Conservation (phyloP, 2,888 invertebrate species). For the Eumacrocentrus americanus region DNA sequence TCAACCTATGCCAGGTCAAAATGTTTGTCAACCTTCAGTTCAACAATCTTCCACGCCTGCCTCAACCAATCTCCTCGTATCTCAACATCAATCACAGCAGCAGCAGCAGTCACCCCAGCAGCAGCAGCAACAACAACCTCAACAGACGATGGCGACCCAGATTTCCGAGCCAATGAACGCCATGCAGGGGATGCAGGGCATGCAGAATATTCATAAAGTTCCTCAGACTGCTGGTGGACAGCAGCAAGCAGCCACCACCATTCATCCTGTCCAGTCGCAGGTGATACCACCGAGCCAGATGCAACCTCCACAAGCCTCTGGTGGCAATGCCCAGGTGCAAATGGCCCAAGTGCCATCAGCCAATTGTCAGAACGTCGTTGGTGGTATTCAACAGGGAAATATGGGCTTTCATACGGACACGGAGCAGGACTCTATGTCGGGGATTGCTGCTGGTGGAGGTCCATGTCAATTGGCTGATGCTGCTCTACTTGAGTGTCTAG, state of each 20-base stretch:
- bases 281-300: slow-evolving; percentile 60
- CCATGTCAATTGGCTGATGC: slow-evolving; percentile 50
- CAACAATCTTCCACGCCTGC: slow-evolving; percentile 45
- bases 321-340: slow-evolving; percentile 49
- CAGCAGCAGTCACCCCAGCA: slow-evolving; percentile 65
- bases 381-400: slow-evolving; percentile 23
- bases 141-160: slow-evolving; percentile 48
- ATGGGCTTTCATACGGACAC: slow-evolving; percentile 44
- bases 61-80: slow-evolving; percentile 51
- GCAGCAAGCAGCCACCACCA: slow-evolving; percentile 41
- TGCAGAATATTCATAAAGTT: slow-evolving; percentile 58
- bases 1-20: slow-evolving; percentile 49
- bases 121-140: slow-evolving; percentile 57
- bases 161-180: slow-evolving; percentile 53
- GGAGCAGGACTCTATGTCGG: slow-evolving; percentile 50
- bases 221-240: slow-evolving; percentile 45
- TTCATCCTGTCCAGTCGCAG: slow-evolving; percentile 39
- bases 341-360: slow-evolving; percentile 48
- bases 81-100: slow-evolving; percentile 58
- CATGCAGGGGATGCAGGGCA: slow-evolving; percentile 54
- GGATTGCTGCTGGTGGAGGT: slow-evolving; percentile 44
- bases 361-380: slow-evolving; percentile 50
- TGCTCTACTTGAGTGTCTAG: slow-evolving; percentile 59
- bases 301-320: slow-evolving; percentile 59
- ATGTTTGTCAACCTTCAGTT: slow-evolving; percentile 48